These are phyloP conservation scores for Sphenodon punctatus DNA, from an alignment of 2,797 vertebrate species.

Conservation along the genomic window DNA sequence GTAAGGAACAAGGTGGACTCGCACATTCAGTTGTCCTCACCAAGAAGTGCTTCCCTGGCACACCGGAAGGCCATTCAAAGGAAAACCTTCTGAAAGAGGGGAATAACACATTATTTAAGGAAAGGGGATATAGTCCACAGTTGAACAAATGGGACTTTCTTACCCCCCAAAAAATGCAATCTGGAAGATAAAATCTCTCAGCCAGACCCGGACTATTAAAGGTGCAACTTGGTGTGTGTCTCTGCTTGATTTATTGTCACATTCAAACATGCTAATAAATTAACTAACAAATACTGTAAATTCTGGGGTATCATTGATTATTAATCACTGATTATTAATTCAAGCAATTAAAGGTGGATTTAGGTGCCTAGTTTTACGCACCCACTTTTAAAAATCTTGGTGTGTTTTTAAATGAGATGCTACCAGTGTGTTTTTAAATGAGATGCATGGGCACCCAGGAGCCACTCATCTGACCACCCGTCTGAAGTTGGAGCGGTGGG, in stretches of 20 bases:
- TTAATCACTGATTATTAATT: too few species aligned
- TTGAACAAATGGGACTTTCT: accelerated
- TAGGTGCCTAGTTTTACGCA: accelerated
- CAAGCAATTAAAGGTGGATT: accelerated
- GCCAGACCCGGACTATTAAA: not conserved
- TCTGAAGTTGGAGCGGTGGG: too few species aligned
- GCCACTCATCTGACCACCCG: too few species aligned
- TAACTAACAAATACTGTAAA: too few species aligned
- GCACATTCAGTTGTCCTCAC: not conserved
- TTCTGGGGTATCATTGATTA: too few species aligned
- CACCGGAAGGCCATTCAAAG: not conserved
- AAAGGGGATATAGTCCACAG: not conserved
- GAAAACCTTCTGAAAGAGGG: not conserved
- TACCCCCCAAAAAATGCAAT: not conserved
- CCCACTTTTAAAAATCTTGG: too few species aligned
- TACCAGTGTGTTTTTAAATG: too few species aligned
- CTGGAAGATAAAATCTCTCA: accelerated
- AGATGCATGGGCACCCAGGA: too few species aligned
- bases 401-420: too few species aligned
- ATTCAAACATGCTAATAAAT: too few species aligned
- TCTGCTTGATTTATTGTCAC: not conserved
- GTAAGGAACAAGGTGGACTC: accelerated
- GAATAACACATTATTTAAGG: not conserved
- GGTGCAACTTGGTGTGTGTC: not conserved
- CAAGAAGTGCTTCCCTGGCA: not conserved